These are phyloP conservation scores for Pterocles orientalis DNA, from an alignment of 2,113 vertebrate species.

Conservation along the genomic window DNA sequence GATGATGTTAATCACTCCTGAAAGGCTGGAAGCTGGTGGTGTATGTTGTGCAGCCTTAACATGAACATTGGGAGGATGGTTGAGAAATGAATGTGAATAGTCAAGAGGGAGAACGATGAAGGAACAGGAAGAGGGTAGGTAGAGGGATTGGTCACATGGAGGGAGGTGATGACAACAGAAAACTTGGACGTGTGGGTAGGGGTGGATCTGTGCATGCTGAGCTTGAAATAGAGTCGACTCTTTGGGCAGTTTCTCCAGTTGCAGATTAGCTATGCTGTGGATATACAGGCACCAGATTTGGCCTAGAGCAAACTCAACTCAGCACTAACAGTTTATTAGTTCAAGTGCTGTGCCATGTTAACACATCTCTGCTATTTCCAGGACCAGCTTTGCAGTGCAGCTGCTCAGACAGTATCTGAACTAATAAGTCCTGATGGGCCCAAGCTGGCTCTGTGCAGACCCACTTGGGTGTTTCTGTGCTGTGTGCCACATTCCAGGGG, in stretches of 20 bases:
- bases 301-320: slow-evolving; percentile 6
- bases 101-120: neutral
- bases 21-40: neutral
- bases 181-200: neutral
- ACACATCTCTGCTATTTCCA: slow-evolving; percentile 52
- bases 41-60: neutral
- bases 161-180: neutral
- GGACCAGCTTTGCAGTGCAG: slow-evolving; percentile 40
- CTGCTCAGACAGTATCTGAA: slow-evolving; percentile 47
- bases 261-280: neutral
- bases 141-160: neutral
- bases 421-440: slow-evolving; percentile 52
- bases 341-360: slow-evolving; percentile 52
- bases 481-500: slow-evolving; percentile 10
- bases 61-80: neutral
- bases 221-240: neutral
- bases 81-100: neutral
- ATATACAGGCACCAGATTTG: slow-evolving; percentile 24
- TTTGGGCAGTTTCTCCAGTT: neutral
- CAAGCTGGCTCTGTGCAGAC: slow-evolving; percentile 27
- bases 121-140: neutral
- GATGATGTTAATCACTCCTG: neutral
- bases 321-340: slow-evolving; percentile 53
- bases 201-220: neutral
- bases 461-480: slow-evolving; percentile 37